Base-by-base conservation (phyloP, 92 coral and sea anemone species). In the Phenganax subtilis region DNA sequence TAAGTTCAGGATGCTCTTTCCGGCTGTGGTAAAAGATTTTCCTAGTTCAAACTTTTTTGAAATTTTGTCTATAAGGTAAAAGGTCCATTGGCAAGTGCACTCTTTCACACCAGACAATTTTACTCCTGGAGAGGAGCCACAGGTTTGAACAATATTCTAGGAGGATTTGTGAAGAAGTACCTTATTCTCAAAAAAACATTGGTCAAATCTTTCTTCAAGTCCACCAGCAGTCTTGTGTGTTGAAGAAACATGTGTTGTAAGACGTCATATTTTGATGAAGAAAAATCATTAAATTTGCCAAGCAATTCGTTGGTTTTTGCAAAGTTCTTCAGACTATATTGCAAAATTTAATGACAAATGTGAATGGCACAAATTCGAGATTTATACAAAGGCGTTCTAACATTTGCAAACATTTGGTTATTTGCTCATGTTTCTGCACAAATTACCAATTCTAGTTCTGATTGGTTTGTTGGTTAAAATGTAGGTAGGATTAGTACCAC, bases 191-290 rank as follows among this genome's bases (percentile, higher is more conserved):
- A 88, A 82, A 91, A 94, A 9, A 92, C 88, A 14, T 90, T 77
- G 56, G 92, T 92, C 84, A 94, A 74, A 75, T 90, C 97, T 84
- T 90, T 92, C 70, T 92, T 94, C 97, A 94, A 90, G 74, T 94
- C 98, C n/a, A 90, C 54, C 62, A 94, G 72, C 90, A 94, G 85
- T 86, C 81, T 89, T 51, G 97, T 94, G 58, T 92, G 92, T 82
- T 80, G 84, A 81, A 81, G 76, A 80, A 94, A 91, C 81, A 87
- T 92, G 55, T 83, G 81, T 37, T 92, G 85, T 10, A 94, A 75
- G 25, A 85, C 82, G 56, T 87, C 88, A 78, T 87, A 94, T 71
- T 91, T 84, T 47, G 89, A 73, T 55, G 85, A 85, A 75, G 98
- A 94, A 67, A 90, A 80, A n/a, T 87, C 90, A 81, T 94, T 94